Conservation (phyloP, 92 coral and sea anemone genomes). For the Parazoanthus atlanticus region DNA sequence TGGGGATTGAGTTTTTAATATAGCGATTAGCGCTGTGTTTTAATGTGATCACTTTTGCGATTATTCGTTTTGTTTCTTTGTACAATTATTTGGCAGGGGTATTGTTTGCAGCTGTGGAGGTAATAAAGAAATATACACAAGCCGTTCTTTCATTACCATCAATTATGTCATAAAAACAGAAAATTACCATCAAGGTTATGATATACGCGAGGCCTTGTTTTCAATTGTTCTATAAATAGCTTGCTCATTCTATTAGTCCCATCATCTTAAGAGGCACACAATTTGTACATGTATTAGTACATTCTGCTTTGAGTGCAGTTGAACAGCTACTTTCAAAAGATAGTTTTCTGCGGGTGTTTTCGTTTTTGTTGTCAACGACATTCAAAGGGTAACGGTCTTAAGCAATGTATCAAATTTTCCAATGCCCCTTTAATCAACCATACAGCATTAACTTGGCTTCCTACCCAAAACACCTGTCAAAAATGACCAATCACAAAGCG, state of each 20-base stretch:
- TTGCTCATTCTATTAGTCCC: slow-evolving; percentile 35
- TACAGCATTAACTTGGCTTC: slow-evolving; percentile 74
- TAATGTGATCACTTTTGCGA: slow-evolving; percentile 54
- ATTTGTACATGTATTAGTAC: slow-evolving; percentile 45
- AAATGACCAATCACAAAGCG: slow-evolving; percentile 64
- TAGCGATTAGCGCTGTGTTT: slow-evolving; percentile 56
- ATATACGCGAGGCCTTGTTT: slow-evolving; percentile 45
- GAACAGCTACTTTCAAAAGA: slow-evolving; percentile 27
- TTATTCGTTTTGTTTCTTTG: slow-evolving; percentile 54
- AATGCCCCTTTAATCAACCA: slow-evolving; percentile 65
- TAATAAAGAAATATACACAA: slow-evolving; percentile 71
- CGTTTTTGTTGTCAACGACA: background rate
- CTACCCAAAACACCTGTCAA: slow-evolving; percentile 88
- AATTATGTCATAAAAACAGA: slow-evolving; percentile 73
- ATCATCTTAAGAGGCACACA: slow-evolving; percentile 43
- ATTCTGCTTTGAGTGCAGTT: slow-evolving; percentile 35
- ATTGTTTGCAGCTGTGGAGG: slow-evolving; percentile 58
- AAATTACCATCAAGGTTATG: slow-evolving; percentile 63
- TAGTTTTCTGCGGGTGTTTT: background rate
- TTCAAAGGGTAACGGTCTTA: slow-evolving; percentile 23
- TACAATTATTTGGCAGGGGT: slow-evolving; percentile 60
- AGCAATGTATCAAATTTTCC: slow-evolving; percentile 49
- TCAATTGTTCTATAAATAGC: slow-evolving; percentile 80
- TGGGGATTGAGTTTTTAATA: slow-evolving; percentile 50
- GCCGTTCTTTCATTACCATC: slow-evolving; percentile 61